Percentiles rank a stretch among this genome's conserved stretches.
These are phyloP conservation scores for Leptosomus discolor DNA, from an alignment of 2,113 vertebrate genomes.

Conservation along the genomic window DNA sequence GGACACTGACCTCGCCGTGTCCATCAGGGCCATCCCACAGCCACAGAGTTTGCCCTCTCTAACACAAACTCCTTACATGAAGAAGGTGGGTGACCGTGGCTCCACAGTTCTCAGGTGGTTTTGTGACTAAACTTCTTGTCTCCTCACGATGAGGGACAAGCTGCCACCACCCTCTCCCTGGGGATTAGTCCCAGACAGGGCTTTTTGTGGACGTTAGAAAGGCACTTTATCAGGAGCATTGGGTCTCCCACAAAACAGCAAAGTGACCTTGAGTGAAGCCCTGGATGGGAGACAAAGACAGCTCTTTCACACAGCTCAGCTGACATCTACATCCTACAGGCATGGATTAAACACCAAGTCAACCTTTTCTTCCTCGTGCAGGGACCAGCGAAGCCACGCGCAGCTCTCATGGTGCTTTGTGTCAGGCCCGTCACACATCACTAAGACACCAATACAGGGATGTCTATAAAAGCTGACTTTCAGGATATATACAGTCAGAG, in stretches of 20 bases:
- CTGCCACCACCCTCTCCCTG: rapidly evolving
- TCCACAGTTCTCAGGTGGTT: not conserved
- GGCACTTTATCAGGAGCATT: not conserved
- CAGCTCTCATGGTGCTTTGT: not conserved
- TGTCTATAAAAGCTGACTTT: not conserved
- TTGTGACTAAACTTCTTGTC: not conserved
- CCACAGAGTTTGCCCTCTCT: not conserved
- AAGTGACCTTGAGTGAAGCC: not conserved
- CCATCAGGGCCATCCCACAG: not conserved
- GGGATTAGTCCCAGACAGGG: not conserved
- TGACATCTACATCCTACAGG: not conserved
- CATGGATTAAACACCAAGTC: not conserved
- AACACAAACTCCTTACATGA: not conserved
- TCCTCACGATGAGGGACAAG: not conserved
- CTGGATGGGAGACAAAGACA: not conserved
- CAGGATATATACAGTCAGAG: not conserved
- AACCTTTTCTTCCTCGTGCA: not conserved
- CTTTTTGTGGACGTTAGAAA: not conserved
- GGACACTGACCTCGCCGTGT: not conserved
- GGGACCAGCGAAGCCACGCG: not conserved
- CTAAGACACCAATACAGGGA: not conserved
- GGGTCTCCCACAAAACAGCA: not conserved
- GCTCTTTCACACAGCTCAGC: not conserved
- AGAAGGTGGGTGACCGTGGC: not conserved
- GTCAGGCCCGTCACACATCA: not conserved